Conservation (phyloP, 2,888 invertebrate species). For the Patella pellucida region DNA sequence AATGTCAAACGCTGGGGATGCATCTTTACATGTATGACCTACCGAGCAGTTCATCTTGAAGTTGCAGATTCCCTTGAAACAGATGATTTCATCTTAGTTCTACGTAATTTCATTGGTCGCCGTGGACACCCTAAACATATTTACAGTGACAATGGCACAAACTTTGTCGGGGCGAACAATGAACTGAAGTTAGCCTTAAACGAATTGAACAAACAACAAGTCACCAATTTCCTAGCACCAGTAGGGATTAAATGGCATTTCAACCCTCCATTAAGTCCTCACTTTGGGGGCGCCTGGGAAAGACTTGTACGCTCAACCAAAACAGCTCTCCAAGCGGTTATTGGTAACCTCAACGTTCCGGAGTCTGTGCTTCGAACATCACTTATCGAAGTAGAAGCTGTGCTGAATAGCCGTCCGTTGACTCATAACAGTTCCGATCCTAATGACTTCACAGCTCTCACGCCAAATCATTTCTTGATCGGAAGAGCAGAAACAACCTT, state of each 20-base stretch:
- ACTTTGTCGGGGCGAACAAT: constrained; percentile 36
- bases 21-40: constrained; percentile 22
- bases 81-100: constrained; percentile 18
- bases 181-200: constrained; percentile 26
- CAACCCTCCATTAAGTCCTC: constrained; percentile 59
- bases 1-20: constrained; percentile 22
- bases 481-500: constrained; percentile 8
- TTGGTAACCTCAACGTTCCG: not conserved
- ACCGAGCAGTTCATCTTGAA: constrained; percentile 22
- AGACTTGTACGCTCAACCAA: constrained; percentile 64
- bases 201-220: constrained; percentile 19
- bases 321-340: constrained; percentile 19
- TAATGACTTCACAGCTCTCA: constrained; percentile 19
- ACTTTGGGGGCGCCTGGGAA: constrained; percentile 67
- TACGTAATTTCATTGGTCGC: constrained; percentile 17
- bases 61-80: constrained; percentile 19
- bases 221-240: constrained; percentile 23
- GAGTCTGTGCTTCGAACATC: constrained; percentile 16
- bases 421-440: constrained; percentile 22
- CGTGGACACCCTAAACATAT: constrained; percentile 27
- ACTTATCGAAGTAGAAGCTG: constrained; percentile 23
- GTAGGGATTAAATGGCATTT: constrained; percentile 61
- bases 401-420: constrained; percentile 26
- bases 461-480: constrained; percentile 26
- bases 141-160: constrained; percentile 37